These are phyloP conservation scores for Galaxias olidus DNA, from an alignment of 2,797 vertebrate species.

Conservation along the genomic window DNA sequence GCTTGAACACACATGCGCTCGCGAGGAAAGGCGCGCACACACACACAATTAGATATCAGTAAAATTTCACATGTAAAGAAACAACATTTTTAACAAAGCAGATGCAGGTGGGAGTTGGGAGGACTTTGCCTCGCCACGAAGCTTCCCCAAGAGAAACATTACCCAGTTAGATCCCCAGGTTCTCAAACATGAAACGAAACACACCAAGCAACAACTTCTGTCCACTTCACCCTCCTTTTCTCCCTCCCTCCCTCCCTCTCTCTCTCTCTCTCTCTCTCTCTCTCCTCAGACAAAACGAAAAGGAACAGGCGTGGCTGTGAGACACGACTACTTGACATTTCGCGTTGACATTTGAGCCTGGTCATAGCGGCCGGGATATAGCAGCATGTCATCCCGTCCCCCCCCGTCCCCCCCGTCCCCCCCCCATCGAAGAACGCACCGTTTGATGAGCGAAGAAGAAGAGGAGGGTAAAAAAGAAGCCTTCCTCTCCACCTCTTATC, in stretches of 20 bases:
- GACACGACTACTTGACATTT: slow-evolving; percentile 84
- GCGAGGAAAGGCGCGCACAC: slow-evolving; percentile 24
- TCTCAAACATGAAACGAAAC: too few relatives aligned
- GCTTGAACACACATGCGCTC: slow-evolving; percentile 23
- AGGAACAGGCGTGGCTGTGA: slow-evolving; percentile 49
- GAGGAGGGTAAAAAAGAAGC: slow-evolving; percentile 74
- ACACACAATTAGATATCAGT: slow-evolving; percentile 35
- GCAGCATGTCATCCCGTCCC: slow-evolving; percentile 79
- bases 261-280: slow-evolving; percentile 20
- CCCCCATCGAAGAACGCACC: slow-evolving; percentile 43
- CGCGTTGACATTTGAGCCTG: slow-evolving; percentile 78
- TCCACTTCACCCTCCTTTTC: not conserved
- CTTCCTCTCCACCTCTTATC: slow-evolving; percentile 78
- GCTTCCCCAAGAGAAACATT: too few relatives aligned
- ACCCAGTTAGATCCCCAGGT: too few relatives aligned
- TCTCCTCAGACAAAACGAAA: slow-evolving; percentile 28
- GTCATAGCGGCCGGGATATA: slow-evolving; percentile 77
- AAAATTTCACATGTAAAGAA: too few relatives aligned
- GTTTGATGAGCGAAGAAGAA: slow-evolving; percentile 52
- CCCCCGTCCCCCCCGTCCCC: slow-evolving; percentile 44
- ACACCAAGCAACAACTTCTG: too few relatives aligned
- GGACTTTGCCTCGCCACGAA: too few relatives aligned
- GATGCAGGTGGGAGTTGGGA: too few relatives aligned
- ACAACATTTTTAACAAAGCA: too few relatives aligned
- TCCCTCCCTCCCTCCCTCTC: not conserved